These are phyloP conservation scores for Iphiclides podalirius DNA, from an alignment of 2,888 invertebrate genomes.

Conservation along the genomic window DNA sequence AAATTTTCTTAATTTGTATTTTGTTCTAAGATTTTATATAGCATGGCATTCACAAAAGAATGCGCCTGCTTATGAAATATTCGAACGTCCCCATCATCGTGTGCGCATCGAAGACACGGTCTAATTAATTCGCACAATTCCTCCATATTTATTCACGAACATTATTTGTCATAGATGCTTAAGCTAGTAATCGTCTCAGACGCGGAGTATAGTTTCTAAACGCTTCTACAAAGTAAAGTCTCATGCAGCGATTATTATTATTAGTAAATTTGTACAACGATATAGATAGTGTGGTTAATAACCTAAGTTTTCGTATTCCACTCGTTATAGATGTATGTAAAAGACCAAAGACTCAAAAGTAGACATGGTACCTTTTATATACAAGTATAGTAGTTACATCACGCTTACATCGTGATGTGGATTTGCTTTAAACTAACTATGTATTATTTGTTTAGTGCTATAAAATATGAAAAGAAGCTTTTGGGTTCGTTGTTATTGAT, in stretches of 20 bases:
- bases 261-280: constrained; percentile 61
- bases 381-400: constrained; percentile 40
- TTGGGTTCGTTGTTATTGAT: constrained; percentile 27
- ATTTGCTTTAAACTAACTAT: constrained; percentile 30
- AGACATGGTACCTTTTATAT: constrained; percentile 39
- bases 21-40: too few relatives aligned
- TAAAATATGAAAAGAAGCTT: constrained; percentile 33
- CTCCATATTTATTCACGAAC: constrained; percentile 37
- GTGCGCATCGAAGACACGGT: constrained; percentile 1
- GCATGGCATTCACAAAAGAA: too few relatives aligned
- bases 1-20: too few relatives aligned
- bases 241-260: constrained; percentile 43
- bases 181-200: constrained; percentile 23
- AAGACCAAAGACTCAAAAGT: constrained; percentile 45
- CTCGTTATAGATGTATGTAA: constrained; percentile 43
- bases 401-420: constrained; percentile 44
- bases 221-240: constrained; percentile 38
- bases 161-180: constrained; percentile 57
- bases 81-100: constrained; percentile 17
- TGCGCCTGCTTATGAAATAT: not conserved
- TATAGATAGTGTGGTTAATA: constrained; percentile 44
- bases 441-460: constrained; percentile 28
- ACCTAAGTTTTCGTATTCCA: constrained; percentile 44
- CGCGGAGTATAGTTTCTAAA: not conserved
- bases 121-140: constrained; percentile 16